Base-by-base conservation (phyloP, 2,113 vertebrate species). In the Thymallus thymallus region DNA sequence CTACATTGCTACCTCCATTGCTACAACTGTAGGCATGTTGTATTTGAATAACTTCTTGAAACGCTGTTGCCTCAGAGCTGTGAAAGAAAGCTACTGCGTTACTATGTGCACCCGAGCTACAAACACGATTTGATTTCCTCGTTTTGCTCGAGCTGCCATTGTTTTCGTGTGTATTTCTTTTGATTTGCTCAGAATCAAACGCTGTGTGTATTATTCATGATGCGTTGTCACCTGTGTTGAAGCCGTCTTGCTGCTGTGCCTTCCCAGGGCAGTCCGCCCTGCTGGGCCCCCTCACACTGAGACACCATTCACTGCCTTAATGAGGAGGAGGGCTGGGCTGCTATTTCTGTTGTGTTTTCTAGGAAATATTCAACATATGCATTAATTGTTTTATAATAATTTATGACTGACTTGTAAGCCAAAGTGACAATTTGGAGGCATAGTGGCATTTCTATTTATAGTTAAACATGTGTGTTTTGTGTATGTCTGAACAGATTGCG, bases 401-500 rank as follows among this genome's bases (percentile, higher is more conserved):
- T 14, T 5, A 55, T 5, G 3, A n/a, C 55, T n/a, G 45, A n/a
- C n/a, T 60, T 60, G 56, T 22, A 6, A n/a, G 51, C n/a, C n/a
- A 0, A 60, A 60, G 56, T n/a, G n/a, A 55, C 51, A 55, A 55
- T 60, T 22, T 60, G 56, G 20, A 60, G 56, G 56, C 5, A 3
- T 10, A 60, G 16, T 4, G 3, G 5, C 35, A 41, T 41, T 41
- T 41, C 35, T 20, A 60, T 60, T n/a, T 60, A n/a, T 60, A 22
- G n/a, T 60, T 60, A 16, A 6, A 60, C n/a, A 26, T 18, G 24
- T 16, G 62, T 26, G 9, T 63, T 23, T 18, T 26, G 61, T 62
- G 22, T 64, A 4, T 61, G 4, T 16, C 41, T 45, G 14, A 74
- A 16, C 88, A 98, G 97, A 93, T 96, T 84, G 88, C 88, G 0